Percentiles rank a stretch among this genome's conserved stretches.
These are phyloP conservation scores for Plodia interpunctella DNA, from an alignment of 1,140 invertebrate genomes.

Conservation along the genomic window DNA sequence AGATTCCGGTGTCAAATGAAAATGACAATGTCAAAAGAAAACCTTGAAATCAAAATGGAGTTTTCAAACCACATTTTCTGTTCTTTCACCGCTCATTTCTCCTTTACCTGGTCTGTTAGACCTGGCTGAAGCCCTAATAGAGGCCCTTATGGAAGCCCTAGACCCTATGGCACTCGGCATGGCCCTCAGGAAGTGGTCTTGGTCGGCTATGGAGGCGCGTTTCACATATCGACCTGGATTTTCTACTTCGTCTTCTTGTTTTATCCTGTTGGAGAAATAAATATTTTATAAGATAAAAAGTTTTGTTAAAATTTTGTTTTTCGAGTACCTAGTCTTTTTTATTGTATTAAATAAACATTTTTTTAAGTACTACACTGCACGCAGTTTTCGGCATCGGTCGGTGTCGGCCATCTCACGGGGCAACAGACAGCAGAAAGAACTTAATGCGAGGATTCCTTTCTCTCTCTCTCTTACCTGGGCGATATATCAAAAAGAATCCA, in stretches of 20 bases:
- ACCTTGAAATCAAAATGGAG: neutral
- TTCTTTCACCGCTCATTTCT: neutral
- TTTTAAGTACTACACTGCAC: too few species aligned
- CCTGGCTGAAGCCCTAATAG: slow-evolving; percentile 52
- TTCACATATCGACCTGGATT: slow-evolving; percentile 44
- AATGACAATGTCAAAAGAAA: neutral
- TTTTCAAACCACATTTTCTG: slow-evolving; percentile 12
- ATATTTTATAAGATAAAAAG: too few species aligned
- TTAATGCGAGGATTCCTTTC: too few species aligned
- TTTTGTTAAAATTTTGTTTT: too few species aligned
- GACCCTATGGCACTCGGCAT: slow-evolving; percentile 50
- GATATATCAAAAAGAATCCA: too few species aligned
- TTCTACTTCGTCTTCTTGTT: slow-evolving; percentile 34
- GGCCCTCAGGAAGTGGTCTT: slow-evolving; percentile 45
- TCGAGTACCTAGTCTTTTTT: too few species aligned
- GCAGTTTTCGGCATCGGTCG: too few species aligned
- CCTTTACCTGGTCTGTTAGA: slow-evolving; percentile 16
- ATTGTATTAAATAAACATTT: too few species aligned
- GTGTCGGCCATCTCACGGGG: too few species aligned
- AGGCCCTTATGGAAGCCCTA: slow-evolving; percentile 66
- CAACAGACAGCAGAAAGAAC: too few species aligned
- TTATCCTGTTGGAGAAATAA: slow-evolving; percentile 30
- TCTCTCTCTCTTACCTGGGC: too few species aligned
- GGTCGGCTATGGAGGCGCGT: slow-evolving; percentile 34
- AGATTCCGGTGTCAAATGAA: too few species aligned